Evolutionary conservation across 2,113 vertebrate genomes (phyloP).

Genomic region (Otolemur garnettii): DNA sequence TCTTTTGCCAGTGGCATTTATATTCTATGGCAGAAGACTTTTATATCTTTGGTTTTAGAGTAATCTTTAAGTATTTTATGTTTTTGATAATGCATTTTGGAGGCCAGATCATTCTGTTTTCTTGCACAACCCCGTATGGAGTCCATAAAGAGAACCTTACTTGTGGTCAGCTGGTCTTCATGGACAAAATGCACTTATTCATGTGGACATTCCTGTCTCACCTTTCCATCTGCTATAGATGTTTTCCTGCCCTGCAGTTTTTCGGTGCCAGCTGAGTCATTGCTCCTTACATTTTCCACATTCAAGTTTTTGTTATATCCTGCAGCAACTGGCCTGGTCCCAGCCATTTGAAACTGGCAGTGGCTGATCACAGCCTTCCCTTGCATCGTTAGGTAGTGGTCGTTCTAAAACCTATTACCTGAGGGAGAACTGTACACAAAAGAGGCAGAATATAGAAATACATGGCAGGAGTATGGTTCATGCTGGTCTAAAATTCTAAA

Average conservation of each 20-base stretch:
- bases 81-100: background rate
- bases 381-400: background rate
- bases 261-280: background rate
- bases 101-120: background rate
- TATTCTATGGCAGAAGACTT: background rate
- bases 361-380: background rate
- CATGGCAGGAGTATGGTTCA: background rate
- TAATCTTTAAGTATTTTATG: background rate
- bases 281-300: background rate
- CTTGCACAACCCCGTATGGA: background rate
- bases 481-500: background rate
- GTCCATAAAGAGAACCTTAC: background rate
- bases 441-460: background rate
- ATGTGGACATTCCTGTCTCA: background rate
- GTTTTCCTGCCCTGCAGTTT: background rate
- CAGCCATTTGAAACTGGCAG: background rate
- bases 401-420: background rate
- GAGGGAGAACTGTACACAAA: background rate
- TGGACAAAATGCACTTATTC: background rate
- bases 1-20: background rate
- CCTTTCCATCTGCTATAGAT: background rate
- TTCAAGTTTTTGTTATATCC: background rate
- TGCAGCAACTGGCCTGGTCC: background rate
- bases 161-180: background rate
- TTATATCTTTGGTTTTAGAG: slow-evolving; percentile 12